These are phyloP conservation scores for Limenitis camilla DNA, from an alignment of 2,888 invertebrate genomes.

Conservation along the genomic window DNA sequence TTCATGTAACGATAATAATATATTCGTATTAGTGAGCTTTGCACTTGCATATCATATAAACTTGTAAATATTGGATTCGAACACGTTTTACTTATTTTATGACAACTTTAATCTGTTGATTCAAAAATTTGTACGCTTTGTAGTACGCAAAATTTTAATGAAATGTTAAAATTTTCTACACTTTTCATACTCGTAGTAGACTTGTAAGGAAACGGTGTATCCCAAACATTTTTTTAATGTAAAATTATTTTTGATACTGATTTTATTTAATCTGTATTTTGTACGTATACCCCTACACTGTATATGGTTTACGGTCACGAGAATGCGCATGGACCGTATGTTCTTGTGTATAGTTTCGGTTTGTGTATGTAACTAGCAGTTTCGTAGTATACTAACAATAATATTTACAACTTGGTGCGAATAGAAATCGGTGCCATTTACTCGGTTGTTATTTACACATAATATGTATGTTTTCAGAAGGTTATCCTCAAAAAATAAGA, in stretches of 20 bases:
- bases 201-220: conserved; percentile 6
- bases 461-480: conserved; percentile 45
- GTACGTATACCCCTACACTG: conserved; percentile 20
- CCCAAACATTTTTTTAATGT: conserved; percentile 21
- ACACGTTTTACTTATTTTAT: conserved; percentile 41
- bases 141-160: conserved; percentile 22
- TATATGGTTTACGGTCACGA: conserved; percentile 23
- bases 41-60: conserved; percentile 73
- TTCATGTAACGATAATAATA: conserved; percentile 41
- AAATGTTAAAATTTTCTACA: conserved; percentile 12
- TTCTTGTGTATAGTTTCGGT: conserved; percentile 12
- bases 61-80: conserved; percentile 60
- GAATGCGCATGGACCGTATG: conserved; percentile 1
- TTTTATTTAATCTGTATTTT: conserved; percentile 22
- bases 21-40: conserved; percentile 65
- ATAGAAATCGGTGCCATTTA: conserved; percentile 64
- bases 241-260: conserved; percentile 26
- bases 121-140: conserved; percentile 18
- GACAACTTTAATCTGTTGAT: conserved; percentile 16
- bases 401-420: conserved; percentile 49
- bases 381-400: conserved; percentile 26
- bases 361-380: conserved; percentile 20
- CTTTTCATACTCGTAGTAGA: conserved; percentile 5
- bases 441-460: conserved; percentile 63
- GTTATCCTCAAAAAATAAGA: conserved; percentile 48